Evolutionary conservation across 30 jellyfish, hydroid and myxozoan genomes (phyloP).

Genomic region (Nemopilema nomurai): DNA sequence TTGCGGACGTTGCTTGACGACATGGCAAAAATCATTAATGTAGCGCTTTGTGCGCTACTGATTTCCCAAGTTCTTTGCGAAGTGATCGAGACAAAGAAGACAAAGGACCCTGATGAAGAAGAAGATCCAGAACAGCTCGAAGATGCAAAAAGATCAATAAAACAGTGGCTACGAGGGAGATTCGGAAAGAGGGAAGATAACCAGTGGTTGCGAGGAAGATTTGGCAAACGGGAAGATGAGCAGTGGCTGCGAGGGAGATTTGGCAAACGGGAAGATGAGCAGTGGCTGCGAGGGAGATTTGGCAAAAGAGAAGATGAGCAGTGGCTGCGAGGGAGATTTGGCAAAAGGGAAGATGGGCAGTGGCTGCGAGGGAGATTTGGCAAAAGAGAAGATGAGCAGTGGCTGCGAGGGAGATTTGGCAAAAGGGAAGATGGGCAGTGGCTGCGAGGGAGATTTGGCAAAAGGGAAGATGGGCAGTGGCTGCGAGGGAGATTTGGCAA

Average conservation of each 20-base stretch:
- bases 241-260: constrained; percentile 86
- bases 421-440: constrained; percentile 44
- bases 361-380: constrained; percentile 72
- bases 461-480: constrained; percentile 42
- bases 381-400: constrained; percentile 52
- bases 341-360: constrained; percentile 53
- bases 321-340: constrained; percentile 58
- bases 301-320: constrained; percentile 69
- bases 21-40: constrained; percentile 11
- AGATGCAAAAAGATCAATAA: constrained; percentile 43
- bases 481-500: constrained; percentile 64
- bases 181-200: constrained; percentile 43
- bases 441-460: constrained; percentile 56
- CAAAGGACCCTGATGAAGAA: not conserved
- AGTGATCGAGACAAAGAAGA: constrained; percentile 4
- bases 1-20: not conserved
- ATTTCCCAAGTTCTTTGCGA: constrained; percentile 30
- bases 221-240: constrained; percentile 61
- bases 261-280: constrained; percentile 71
- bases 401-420: constrained; percentile 74
- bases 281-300: constrained; percentile 72
- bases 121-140: constrained; percentile 22
- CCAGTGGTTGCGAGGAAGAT: constrained; percentile 72
- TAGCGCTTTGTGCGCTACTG: constrained; percentile 38
- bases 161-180: constrained; percentile 66